These are phyloP conservation scores for Macroramphosus scolopax DNA, from an alignment of 2,797 vertebrate species.

Conservation along the genomic window DNA sequence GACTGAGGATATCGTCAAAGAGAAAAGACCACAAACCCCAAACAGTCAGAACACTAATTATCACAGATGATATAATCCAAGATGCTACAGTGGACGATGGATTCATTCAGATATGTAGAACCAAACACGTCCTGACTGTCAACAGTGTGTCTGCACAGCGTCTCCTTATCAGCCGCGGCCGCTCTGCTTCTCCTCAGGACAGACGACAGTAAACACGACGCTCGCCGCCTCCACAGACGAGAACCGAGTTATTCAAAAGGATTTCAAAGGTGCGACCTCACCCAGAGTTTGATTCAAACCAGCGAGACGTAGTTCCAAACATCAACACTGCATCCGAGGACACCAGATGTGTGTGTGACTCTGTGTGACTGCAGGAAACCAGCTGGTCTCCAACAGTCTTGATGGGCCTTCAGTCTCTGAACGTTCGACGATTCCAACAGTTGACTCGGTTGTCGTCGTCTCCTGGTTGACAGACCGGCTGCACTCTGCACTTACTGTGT, in stretches of 20 bases:
- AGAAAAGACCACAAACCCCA: slow-evolving; percentile 20
- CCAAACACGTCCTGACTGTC: not conserved
- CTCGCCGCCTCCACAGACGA: not conserved
- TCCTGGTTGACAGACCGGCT: too few relatives aligned
- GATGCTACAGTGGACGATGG: not conserved
- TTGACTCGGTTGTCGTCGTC: too few relatives aligned
- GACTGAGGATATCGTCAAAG: slow-evolving; percentile 28
- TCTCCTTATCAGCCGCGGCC: slow-evolving; percentile 27
- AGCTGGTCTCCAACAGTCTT: too few relatives aligned
- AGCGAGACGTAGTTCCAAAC: too few relatives aligned
- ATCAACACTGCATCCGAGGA: too few relatives aligned
- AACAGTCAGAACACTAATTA: slow-evolving; percentile 7
- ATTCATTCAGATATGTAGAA: slow-evolving; percentile 3
- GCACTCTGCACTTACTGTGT: too few relatives aligned
- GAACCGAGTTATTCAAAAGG: too few relatives aligned
- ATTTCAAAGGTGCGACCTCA: slow-evolving; percentile 6
- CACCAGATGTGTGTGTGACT: too few relatives aligned
- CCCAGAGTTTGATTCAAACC: slow-evolving; percentile 5
- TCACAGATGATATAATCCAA: slow-evolving; percentile 1
- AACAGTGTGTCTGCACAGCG: slow-evolving; percentile 10
- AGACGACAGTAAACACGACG: slow-evolving; percentile 14
- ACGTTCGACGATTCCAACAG: too few relatives aligned
- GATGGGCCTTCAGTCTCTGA: too few relatives aligned
- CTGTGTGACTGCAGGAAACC: too few relatives aligned
- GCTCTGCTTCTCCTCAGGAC: slow-evolving; percentile 36